Evolutionary conservation across 1,140 invertebrate genomes (phyloP), one percentile per base, ranked within the genome.

Genomic region (Liolophura sinensis): DNA sequence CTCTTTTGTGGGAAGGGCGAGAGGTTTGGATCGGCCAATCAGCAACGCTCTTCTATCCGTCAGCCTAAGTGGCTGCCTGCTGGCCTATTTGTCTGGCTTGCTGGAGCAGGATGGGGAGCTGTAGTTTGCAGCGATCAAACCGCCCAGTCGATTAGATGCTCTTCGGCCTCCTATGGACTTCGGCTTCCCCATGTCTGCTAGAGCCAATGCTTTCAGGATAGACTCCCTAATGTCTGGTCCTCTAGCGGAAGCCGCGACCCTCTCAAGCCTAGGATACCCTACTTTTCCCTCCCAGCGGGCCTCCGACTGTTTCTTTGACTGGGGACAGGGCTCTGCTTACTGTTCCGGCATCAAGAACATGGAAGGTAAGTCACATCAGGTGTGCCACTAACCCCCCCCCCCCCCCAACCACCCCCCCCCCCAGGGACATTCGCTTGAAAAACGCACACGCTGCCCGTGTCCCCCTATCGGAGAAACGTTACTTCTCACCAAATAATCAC

Each of bases 131-230:
- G 31, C 31, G 3, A 40, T 40, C 31, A 40, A 3, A 40, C 31
- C 31, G 31, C 31, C 31, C 31, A 40, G 31, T 40, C 31, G 31
- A 40, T 40, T 40, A 40, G 31, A 40, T 40, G 31, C 9, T 40
- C 31, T 40, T 40, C 31, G 31, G 31, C 31, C 31, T 40, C 31
- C 31, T 40, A 40, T 40, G 31, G 31, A 40, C 31, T 40, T 40
- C 31, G 31, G 31, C 31, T 40, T 40, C 60, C 73, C 76, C 9
- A 69, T 79, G 62, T 79, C 78, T 50, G 67, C 70, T 12, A 57
- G 76, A 55, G 78, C 78, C 20, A 80, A 77, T 63, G 76, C 75
- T 40, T 80, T 80, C 64, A 77, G 73, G 51, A 80, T 80, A 61
- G 73, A 72, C 20, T 77, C 76, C 20, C 68, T 80, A 16, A 78